Evolutionary conservation across 2,113 vertebrate species (phyloP).

Genomic region (Gallinago paraguaiae): DNA sequence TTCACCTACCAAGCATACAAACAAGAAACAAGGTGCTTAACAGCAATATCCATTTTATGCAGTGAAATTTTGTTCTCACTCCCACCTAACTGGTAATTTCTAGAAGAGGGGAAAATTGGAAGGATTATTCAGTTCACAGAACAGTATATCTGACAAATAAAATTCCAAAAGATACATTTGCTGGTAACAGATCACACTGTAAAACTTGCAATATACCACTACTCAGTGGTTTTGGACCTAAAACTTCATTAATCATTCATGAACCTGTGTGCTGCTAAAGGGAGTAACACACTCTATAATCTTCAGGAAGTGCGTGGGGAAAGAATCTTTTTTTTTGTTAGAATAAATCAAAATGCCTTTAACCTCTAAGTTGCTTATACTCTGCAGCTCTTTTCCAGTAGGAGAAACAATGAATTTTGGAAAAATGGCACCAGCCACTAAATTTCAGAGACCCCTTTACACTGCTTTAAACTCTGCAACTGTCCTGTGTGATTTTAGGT

Average conservation of each 20-base stretch:
- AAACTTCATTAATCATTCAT: constrained; percentile 65
- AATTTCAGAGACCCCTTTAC: background rate
- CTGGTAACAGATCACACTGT: constrained; percentile 34
- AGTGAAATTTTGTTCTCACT: background rate
- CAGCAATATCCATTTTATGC: background rate
- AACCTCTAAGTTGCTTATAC: background rate
- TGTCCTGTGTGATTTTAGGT: background rate
- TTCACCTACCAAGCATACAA: background rate
- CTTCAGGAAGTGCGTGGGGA: background rate
- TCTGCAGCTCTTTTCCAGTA: background rate
- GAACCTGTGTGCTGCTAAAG: constrained; percentile 19
- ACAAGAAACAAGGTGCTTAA: constrained; percentile 10
- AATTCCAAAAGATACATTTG: constrained; percentile 21
- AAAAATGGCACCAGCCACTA: background rate
- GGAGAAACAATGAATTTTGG: background rate
- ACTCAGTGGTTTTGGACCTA: constrained; percentile 52
- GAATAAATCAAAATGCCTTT: constrained; percentile 26
- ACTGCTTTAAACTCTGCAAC: background rate
- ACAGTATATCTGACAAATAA: constrained; percentile 22
- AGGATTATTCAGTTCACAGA: constrained; percentile 53
- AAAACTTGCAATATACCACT: constrained; percentile 17
- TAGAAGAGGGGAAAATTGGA: background rate
- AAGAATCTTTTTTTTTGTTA: background rate
- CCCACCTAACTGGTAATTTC: background rate
- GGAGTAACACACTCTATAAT: background rate